A percentile compares a stretch with the other conserved stretches of the same genome.
Evolutionary conservation across 1,140 invertebrate genomes (phyloP).

Genomic region (Zophobas morio): DNA sequence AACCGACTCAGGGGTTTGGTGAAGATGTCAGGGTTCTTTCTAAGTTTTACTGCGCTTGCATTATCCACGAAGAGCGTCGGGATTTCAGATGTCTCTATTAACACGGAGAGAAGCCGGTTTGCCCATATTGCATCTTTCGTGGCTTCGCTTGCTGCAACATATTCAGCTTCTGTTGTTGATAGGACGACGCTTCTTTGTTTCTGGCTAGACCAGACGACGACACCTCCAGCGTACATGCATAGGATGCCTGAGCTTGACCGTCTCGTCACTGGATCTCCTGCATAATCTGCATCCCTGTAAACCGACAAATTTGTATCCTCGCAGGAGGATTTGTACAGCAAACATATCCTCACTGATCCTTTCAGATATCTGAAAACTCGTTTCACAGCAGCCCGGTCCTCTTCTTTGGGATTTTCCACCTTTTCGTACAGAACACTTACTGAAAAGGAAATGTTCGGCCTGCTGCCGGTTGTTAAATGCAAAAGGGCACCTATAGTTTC

Average conservation of each 20-base stretch:
- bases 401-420: conserved; percentile 51
- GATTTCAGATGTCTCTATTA: conserved; percentile 2
- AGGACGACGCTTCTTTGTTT: conserved; percentile 63
- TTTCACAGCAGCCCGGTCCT: conserved; percentile 64
- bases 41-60: conserved; percentile 60
- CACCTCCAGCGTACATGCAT: conserved; percentile 61
- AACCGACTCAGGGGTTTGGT: no score
- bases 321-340: conserved; percentile 42
- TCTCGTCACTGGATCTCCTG: conserved; percentile 59
- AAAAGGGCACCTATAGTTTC: conserved; percentile 66
- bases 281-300: conserved; percentile 65
- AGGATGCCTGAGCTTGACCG: conserved; percentile 64
- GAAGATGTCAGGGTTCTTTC: conserved; percentile 56
- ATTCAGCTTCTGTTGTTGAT: conserved; percentile 68
- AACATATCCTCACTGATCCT: conserved; percentile 63
- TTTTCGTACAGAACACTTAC: conserved; percentile 62
- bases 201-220: conserved; percentile 64
- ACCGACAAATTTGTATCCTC: conserved; percentile 35
- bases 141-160: conserved; percentile 60
- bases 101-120: conserved; percentile 26
- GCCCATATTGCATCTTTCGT: conserved; percentile 63
- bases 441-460: conserved; percentile 68
- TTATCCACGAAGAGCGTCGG: conserved; percentile 62
- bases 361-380: conserved; percentile 67
- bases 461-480: conserved; percentile 61